phyloP scores from a whole-genome alignment of 2,888 invertebrate genomes.

The Yponomeuta plumbellus region DNA sequence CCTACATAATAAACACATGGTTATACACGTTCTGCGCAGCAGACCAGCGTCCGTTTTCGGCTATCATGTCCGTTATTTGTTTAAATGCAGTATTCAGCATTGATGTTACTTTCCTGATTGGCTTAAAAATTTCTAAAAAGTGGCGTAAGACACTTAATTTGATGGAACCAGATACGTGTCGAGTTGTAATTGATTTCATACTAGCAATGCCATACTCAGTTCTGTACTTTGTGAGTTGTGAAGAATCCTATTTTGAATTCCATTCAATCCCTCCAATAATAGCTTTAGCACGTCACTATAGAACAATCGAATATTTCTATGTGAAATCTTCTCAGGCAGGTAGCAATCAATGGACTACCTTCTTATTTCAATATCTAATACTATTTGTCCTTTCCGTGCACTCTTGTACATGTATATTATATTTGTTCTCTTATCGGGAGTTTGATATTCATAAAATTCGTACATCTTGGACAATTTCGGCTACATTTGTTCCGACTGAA shows the following conservation, averaged over 20 bases:
- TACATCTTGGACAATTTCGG: constrained; percentile 56
- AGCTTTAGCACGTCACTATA: constrained; percentile 56
- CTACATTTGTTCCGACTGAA: constrained; percentile 55
- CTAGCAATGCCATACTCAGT: constrained; percentile 58
- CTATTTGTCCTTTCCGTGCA: constrained; percentile 63
- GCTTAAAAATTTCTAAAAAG: constrained; percentile 57
- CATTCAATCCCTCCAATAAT: constrained; percentile 55
- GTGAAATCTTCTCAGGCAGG: constrained; percentile 63
- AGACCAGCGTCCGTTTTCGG: constrained; percentile 41
- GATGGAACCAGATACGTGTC: constrained; percentile 54
- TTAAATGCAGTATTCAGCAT: constrained; percentile 52
- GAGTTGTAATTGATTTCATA: constrained; percentile 49
- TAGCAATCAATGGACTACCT: constrained; percentile 67
- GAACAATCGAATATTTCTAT: constrained; percentile 61
- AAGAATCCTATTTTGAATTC: constrained; percentile 37
- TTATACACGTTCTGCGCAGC: constrained; percentile 53
- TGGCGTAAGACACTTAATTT: constrained; percentile 67
- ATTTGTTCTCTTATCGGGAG: constrained; percentile 53
- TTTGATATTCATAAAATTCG: constrained; percentile 51
- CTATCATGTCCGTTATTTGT: constrained; percentile 44
- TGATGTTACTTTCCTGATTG: constrained; percentile 53
- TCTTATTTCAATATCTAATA: constrained; percentile 65
- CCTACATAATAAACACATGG: constrained; percentile 56
- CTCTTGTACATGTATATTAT: constrained; percentile 68
- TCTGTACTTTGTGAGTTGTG: constrained; percentile 42